Evolutionary conservation across 2,113 vertebrate genomes (phyloP).

Genomic region (Himantopus leucocephalus): DNA sequence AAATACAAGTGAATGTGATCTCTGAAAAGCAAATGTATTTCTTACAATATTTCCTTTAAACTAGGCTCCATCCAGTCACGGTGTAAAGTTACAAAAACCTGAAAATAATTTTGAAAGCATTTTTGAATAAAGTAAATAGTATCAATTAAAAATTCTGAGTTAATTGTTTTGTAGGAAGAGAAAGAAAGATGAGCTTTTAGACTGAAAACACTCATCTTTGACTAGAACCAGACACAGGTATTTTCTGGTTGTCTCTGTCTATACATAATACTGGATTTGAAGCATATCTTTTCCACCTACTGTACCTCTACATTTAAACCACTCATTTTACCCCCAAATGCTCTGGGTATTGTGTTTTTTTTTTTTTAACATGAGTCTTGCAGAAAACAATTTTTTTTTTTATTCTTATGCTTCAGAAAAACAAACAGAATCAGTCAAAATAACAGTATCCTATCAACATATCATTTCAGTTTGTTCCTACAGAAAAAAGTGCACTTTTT

Average conservation of each 20-base stretch:
- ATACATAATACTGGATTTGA: not conserved
- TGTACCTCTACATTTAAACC: not conserved
- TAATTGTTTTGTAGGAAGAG: not conserved
- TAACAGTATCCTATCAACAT: not conserved
- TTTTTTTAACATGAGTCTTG: not conserved
- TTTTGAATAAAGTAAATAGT: not conserved
- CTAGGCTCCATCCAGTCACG: not conserved
- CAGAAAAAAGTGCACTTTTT: not conserved
- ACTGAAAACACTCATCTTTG: not conserved
- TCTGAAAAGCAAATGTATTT: not conserved
- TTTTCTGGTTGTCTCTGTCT: not conserved
- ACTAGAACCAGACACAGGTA: not conserved
- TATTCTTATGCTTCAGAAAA: not conserved
- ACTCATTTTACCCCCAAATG: not conserved
- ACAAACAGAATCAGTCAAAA: not conserved
- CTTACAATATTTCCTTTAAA: not conserved
- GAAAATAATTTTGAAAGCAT: not conserved
- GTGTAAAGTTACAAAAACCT: not conserved
- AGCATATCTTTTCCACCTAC: not conserved
- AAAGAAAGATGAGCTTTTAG: not conserved
- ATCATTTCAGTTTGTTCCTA: not conserved
- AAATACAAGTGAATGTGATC: not conserved
- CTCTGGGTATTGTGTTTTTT: not conserved
- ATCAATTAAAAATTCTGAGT: not conserved
- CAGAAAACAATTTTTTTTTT: not conserved